phyloP scores from a whole-genome alignment of 2,888 invertebrate genomes.

The Teleiodes luculella region DNA sequence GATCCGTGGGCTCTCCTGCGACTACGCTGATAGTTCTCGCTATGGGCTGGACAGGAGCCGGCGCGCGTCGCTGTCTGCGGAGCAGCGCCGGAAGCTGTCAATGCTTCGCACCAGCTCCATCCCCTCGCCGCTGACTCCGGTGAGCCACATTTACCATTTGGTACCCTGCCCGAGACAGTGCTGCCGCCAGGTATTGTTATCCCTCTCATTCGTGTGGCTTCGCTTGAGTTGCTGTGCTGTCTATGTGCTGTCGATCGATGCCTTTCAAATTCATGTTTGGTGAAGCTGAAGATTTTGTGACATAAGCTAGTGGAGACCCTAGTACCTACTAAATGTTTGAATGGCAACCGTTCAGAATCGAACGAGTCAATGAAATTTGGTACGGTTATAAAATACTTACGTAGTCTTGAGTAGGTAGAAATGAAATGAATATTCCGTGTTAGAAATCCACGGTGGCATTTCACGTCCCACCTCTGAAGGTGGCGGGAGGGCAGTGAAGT shows the following conservation, averaged over 20 bases:
- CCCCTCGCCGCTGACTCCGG: conserved; percentile 65
- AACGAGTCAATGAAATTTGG: too few relatives aligned
- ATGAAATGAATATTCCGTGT: too few relatives aligned
- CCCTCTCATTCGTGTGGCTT: background rate
- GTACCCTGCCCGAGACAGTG: conserved; percentile 76
- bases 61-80: conserved; percentile 65
- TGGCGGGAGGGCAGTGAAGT: too few relatives aligned
- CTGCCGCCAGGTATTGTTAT: conserved; percentile 70
- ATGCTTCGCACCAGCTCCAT: conserved; percentile 63
- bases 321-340: too few relatives aligned
- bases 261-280: too few relatives aligned
- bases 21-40: conserved; percentile 54
- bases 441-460: too few relatives aligned
- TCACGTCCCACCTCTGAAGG: too few relatives aligned
- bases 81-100: conserved; percentile 65
- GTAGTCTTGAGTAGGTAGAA: too few relatives aligned
- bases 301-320: too few relatives aligned
- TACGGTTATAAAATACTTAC: too few relatives aligned
- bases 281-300: too few relatives aligned
- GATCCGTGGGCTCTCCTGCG: conserved; percentile 56
- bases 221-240: background rate
- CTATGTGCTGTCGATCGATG: background rate
- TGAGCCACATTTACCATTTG: conserved; percentile 79
- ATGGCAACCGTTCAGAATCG: too few relatives aligned
- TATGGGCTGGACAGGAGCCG: conserved; percentile 70